Base-by-base conservation (phyloP, 2,888 invertebrate genomes). In the Cephus spinipes region DNA sequence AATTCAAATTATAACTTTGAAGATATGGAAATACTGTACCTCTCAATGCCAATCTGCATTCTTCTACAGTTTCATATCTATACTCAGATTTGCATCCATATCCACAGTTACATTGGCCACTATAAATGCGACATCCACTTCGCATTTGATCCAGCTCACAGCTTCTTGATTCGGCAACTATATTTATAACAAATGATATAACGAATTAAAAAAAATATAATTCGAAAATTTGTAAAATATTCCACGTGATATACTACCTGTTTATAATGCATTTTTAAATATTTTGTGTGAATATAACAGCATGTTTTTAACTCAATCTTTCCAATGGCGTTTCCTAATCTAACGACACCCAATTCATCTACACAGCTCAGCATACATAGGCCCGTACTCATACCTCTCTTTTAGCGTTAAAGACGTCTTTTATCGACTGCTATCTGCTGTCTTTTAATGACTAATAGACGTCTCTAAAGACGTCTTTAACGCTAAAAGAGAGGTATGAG, bases 41-140 rank as follows among this genome's bases (percentile, higher is more conserved):
- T 93, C 92, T 93, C 69, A 95, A 87, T 1, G 95, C 95, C 83
- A 92, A 93, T 81, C 93, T 92, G 86, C 96, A 96, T 74, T 93
- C 94, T 15, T 94, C 93, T 79, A 93, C 93, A 11, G 92, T 93
- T 74, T 92, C 92, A 88, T 95, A 96, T 87, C 94, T 92, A 88
- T 93, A 95, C 85, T 95, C 95, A 0, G 93, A 93, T 81, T 92
- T 93, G 89, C 95, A 96, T 0, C 95, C 95, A 80, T 92, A 93
- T 15, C 94, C 95, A 86, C 96, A 96, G 4, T 93, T 92, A 89
- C 96, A 96, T 40, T 92, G 90, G 11, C 93, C 92, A 33, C 93
- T 94, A 81, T 92, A 92, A 82, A 95, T 94, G 84, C 94, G 93
- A 91, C 95, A 96, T 15, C 95, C 95, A 85, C 93, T 92, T 77